Base-by-base conservation (phyloP, 2,888 invertebrate species). In the Dioctria linearis region DNA sequence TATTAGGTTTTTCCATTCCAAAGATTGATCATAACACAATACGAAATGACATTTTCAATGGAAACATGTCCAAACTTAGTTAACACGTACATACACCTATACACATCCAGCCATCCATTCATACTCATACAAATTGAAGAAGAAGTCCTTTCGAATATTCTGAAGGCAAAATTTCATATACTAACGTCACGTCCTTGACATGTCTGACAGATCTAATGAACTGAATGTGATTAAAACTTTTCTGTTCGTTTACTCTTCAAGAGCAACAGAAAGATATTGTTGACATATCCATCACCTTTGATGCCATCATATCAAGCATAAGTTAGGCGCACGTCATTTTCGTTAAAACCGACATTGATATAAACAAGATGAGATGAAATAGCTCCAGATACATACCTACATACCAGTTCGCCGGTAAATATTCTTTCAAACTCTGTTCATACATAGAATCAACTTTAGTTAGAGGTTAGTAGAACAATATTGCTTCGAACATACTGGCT, bases 151-250 rank as follows among this genome's bases (percentile, higher is more conserved):
- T n/a, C 5, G 5, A 5, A 59, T 11, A 59, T 57, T 61, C 59
- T 59, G 43, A 43, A 75, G 37, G 42, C 42, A 61, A n/a, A n/a
- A 42, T 75, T 43, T 11, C 13, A 25, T 25, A 25, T 25, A 25
- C 25, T 25, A 25, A 25, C n/a, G 43, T 61, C 25, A 75, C 59
- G 46, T 61, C 42, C 43, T 25, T 61, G 25, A 39, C 13, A 40
- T 59, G 11, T 46, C 59, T 61, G 75, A 75, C 75, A 75, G 43
- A 42, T 43, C 43, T 61, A 61, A 75, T 75, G 75, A 75, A 75
- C 43, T 59, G 75, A 46, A 75, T 61, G 61, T 61, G 59, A 75
- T 75, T 75, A 75, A 61, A 75, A 75, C 39, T 75, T 75, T 75
- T 61, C 61, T 13, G 73, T 73, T n/a, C 40, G 73, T 57, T 57